A percentile compares a stretch with the other conserved stretches of the same genome.
Conservation (phyloP, 1,140 invertebrate species). For the Leptoteleia sp. region DNA sequence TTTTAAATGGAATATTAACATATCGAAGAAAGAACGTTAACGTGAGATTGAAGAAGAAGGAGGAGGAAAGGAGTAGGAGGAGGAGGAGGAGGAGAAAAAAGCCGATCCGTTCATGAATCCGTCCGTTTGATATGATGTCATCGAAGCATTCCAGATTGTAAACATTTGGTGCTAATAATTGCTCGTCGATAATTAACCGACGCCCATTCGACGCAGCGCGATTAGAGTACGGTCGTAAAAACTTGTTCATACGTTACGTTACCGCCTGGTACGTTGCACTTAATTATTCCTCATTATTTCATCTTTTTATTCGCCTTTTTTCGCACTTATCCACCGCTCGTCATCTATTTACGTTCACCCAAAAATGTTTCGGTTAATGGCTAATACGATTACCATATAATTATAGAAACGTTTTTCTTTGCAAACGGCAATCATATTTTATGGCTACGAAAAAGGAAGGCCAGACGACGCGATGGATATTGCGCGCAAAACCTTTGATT, state of each 20-base stretch:
- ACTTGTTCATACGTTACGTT: slow-evolving; percentile 22
- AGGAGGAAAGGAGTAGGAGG: no score
- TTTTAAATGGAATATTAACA: no score
- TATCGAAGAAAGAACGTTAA: no score
- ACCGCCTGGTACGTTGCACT: slow-evolving; percentile 29
- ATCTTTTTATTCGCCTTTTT: slow-evolving; percentile 7
- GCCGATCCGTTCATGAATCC: slow-evolving; percentile 68
- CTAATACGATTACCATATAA: slow-evolving; percentile 57
- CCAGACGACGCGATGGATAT: slow-evolving; percentile 38
- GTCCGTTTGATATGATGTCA: slow-evolving; percentile 71
- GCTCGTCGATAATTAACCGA: slow-evolving; percentile 72
- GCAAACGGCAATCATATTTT: slow-evolving; percentile 46
- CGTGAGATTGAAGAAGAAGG: no score
- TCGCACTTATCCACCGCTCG: slow-evolving; percentile 3
- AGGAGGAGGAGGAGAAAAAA: no score
- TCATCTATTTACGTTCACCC: neutral
- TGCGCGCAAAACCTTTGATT: slow-evolving; percentile 56
- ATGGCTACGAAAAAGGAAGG: slow-evolving; percentile 45
- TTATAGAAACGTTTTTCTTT: slow-evolving; percentile 42
- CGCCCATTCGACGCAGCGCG: slow-evolving; percentile 63
- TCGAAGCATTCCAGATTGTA: slow-evolving; percentile 73
- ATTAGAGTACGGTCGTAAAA: slow-evolving; percentile 63
- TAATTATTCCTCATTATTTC: slow-evolving; percentile 47
- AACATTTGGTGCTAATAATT: slow-evolving; percentile 75
- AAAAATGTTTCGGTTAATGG: slow-evolving; percentile 37